Base-by-base conservation (phyloP, 2,113 vertebrate genomes). In the Illadopsis cleaveri region DNA sequence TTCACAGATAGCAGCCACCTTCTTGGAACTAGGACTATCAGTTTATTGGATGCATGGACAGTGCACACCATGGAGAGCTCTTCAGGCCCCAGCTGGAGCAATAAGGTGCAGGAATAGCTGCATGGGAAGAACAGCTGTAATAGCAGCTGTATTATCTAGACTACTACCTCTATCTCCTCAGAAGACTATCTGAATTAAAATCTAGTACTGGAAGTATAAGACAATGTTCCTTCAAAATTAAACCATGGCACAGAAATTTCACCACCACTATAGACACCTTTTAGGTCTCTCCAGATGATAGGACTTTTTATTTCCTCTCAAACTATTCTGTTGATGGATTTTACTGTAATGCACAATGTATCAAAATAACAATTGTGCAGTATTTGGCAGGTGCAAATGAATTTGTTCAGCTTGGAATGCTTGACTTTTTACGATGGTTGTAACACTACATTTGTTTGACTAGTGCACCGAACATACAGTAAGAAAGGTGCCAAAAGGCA, bases 401-500 rank as follows among this genome's bases (percentile, higher is more conserved):
- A 92, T 96, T 82, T 83, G 35, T 89, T 96, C 60, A 78, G 60
- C 57, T 90, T 21, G 35, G 69, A 94, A 82, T 78, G 38, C 64
- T 47, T 87, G 66, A 48, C 71, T 69, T 90, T 94, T 79, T 69
- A 83, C 80, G 53, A 51, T 57, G 54, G 18, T 42, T 86, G 68
- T 90, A 53, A 76, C 53, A 38, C 38, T 57, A 28, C 6, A 6
- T 94, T 96, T 91, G 42, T 97, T 93, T 92, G 78, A 92, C 79
- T 95, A 90, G 27, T 76, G 21, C 24, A 40, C 5, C 78, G 65
- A 92, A 91, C n/a, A 81, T 47, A 48, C 28, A 62, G 54, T 89
- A 76, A 93, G 78, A 86, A 97, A 96, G 65, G 95, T 87, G 70
- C 50, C 71, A 73, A 94, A 82, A 94, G 42, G 18, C 73, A 68